phyloP scores from a whole-genome alignment of 2,797 vertebrate genomes.

The Lagocephalus sceleratus region DNA sequence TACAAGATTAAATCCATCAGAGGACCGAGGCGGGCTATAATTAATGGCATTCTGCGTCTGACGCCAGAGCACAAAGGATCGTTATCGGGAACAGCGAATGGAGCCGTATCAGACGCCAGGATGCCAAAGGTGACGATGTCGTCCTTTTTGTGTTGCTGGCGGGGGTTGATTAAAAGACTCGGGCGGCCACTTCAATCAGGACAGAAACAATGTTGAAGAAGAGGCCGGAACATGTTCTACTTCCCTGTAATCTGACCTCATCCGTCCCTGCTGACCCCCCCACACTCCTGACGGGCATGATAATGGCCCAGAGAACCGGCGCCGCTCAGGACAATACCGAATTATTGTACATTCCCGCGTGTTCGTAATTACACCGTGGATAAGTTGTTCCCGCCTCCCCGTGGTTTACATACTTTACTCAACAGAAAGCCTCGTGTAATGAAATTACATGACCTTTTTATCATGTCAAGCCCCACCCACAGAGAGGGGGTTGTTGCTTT shows the following conservation, averaged over 20 bases:
- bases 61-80: slow-evolving; percentile 59
- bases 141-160: slow-evolving; percentile 48
- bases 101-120: slow-evolving; percentile 51
- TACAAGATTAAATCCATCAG: slow-evolving; percentile 83
- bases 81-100: slow-evolving; percentile 46
- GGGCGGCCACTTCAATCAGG: slow-evolving; percentile 65
- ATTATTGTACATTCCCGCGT: slow-evolving; percentile 36
- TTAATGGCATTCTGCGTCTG: slow-evolving; percentile 70
- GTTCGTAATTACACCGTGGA: slow-evolving; percentile 29
- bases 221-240: slow-evolving; percentile 26
- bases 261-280: slow-evolving; percentile 8
- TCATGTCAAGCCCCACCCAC: slow-evolving; percentile 18
- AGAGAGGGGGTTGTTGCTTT: slow-evolving; percentile 15
- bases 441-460: slow-evolving; percentile 24
- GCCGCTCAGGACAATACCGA: background rate
- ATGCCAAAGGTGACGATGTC: slow-evolving; percentile 59
- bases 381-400: slow-evolving; percentile 16
- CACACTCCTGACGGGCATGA: slow-evolving; percentile 23
- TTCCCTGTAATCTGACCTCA: slow-evolving; percentile 16
- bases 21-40: slow-evolving; percentile 71
- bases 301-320: slow-evolving; percentile 9
- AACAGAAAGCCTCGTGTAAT: slow-evolving; percentile 32
- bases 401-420: slow-evolving; percentile 22
- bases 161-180: slow-evolving; percentile 64
- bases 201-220: slow-evolving; percentile 24